A percentile compares a stretch with the other conserved stretches of the same genome.
Evolutionary conservation across 1,140 invertebrate genomes (phyloP).

Genomic region (Drosophila nannoptera): DNA sequence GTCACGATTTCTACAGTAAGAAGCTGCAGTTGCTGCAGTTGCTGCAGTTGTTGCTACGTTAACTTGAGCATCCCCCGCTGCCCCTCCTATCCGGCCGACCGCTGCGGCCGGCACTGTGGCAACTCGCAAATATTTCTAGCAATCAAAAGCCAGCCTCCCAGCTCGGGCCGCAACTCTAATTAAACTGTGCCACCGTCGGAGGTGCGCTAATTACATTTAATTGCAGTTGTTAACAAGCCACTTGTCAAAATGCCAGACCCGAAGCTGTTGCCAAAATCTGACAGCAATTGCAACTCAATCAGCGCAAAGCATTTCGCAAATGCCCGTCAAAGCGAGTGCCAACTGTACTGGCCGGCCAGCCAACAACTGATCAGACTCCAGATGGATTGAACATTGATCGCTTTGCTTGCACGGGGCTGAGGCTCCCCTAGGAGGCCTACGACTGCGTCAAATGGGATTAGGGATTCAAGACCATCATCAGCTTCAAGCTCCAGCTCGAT

Average conservation of each 20-base stretch:
- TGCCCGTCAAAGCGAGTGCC: conserved; percentile 20
- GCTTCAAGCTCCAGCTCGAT: too few species aligned
- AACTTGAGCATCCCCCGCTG: conserved; percentile 2
- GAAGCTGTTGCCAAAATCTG: conserved; percentile 1
- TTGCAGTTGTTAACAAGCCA: conserved; percentile 66
- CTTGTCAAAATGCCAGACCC: conserved; percentile 45
- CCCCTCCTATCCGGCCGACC: not conserved
- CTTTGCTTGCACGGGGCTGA: too few species aligned
- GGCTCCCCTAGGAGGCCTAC: too few species aligned
- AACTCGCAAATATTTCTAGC: conserved; percentile 19
- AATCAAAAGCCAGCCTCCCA: conserved; percentile 18
- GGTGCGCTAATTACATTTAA: conserved; percentile 61
- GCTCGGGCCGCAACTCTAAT: conserved; percentile 39
- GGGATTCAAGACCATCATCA: too few species aligned
- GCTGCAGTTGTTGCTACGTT: conserved; percentile 42
- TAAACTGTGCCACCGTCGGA: conserved; percentile 49
- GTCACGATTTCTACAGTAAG: conserved; percentile 69
- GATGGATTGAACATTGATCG: too few species aligned
- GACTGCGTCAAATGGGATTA: too few species aligned
- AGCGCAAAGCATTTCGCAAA: conserved; percentile 33
- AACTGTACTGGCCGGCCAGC: not conserved
- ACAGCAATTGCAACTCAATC: conserved; percentile 41
- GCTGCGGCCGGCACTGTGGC: conserved; percentile 2
- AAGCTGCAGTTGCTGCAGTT: conserved; percentile 47
- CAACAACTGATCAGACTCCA: too few species aligned